A percentile compares a stretch with the other conserved stretches of the same genome.
phyloP scores from a whole-genome alignment of 2,888 invertebrate species.

The Thymelicus lineola region DNA sequence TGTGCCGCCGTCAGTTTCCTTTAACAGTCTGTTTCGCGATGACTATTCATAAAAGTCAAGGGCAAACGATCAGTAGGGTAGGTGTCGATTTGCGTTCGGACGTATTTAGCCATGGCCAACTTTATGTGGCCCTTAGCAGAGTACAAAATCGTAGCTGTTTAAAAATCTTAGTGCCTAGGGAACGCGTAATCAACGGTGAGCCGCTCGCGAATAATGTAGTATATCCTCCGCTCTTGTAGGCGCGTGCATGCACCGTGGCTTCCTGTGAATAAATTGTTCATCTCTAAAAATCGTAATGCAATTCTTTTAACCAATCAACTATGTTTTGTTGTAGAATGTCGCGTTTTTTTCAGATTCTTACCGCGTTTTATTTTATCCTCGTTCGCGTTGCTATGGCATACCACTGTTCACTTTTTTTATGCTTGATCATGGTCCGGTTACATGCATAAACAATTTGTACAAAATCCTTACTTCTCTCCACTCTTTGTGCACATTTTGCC shows the following conservation, averaged over 20 bases:
- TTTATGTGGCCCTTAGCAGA: not conserved
- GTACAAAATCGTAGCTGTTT: not conserved
- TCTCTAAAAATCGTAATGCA: constrained; percentile 1
- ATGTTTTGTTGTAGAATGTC: not conserved
- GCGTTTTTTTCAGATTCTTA: not conserved
- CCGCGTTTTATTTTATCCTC: not conserved
- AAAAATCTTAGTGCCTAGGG: not conserved
- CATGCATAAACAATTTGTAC: no score
- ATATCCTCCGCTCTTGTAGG: not conserved
- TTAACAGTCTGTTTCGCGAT: constrained; percentile 1
- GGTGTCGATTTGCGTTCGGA: no score
- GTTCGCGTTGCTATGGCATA: not conserved
- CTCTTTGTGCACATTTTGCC: no score
- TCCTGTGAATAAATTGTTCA: constrained; percentile 1
- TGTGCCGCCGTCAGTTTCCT: not conserved
- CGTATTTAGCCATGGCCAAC: not conserved
- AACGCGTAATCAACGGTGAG: not conserved
- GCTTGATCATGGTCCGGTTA: no score
- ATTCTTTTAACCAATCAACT: not conserved
- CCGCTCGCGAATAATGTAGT: not conserved
- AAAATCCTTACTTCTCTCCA: no score
- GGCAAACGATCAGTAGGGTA: not conserved
- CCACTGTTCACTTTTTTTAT: no score
- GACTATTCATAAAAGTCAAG: constrained; percentile 1
- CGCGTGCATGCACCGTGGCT: not conserved